Base-by-base conservation (phyloP, 2,888 invertebrate species). In the Celastrina argiolus region DNA sequence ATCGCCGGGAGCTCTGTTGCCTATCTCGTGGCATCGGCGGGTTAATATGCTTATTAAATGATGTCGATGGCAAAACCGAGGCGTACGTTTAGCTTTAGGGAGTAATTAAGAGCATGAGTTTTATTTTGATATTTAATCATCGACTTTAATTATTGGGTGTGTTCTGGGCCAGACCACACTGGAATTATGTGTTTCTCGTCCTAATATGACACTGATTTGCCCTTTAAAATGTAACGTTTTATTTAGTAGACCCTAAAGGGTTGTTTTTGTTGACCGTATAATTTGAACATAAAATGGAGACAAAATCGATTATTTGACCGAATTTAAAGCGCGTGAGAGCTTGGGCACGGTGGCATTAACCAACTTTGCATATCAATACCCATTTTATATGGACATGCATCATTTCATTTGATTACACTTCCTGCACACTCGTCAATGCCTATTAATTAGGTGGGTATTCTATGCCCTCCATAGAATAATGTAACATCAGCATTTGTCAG, bases 11-110 rank as follows among this genome's bases (percentile, higher is more conserved):
- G 88, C 83, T 71, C 68, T 69, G 22, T 75, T 74, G 79, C 82
- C 80, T 89, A 89, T 90, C 90, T 85, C 51, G 82, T 81, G 80
- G 83, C 82, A 88, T 90, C 88, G 83, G 81, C 76, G 78, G 84
- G 81, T 87, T 89, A 90, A 89, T 89, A 85, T 85, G 84, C 84
- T 89, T 90, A 91, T 91, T 88, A 90, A 87, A 88, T 88, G 87
- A 86, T 83, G 82, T 89, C 84, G 86, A 87, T 83, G 82, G 91
- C 87, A 88, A 90, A 90, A 85, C 82, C 77, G 80, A 80, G 79
- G 75, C 78, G 79, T 78, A 80, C 82, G 80, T 88, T 87, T 91
- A 83, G 91, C 91, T 91, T 88, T 86, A 90, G 91, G 91, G 90
- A 91, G 90, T 90, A 91, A 90, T 91, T 91, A 91, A 87, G 82